These are phyloP conservation scores for Cyclophora albipunctata DNA, from an alignment of 2,888 invertebrate genomes.

Conservation along the genomic window DNA sequence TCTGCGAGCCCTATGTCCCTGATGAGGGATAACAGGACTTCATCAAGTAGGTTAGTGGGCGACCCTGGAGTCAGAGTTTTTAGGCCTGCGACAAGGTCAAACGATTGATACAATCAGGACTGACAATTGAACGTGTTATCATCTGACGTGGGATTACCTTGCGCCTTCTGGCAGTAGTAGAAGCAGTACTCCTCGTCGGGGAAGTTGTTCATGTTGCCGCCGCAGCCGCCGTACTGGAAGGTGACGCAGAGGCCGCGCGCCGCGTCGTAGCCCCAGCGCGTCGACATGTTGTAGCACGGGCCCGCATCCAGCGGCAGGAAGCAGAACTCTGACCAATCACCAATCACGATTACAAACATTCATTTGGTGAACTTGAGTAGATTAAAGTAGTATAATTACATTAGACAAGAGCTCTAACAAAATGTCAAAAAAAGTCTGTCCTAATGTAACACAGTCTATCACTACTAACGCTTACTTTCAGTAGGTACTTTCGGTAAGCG, in stretches of 20 bases:
- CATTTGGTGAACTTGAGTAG: too few relatives aligned
- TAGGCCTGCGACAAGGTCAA: too few relatives aligned
- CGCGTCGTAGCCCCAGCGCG: constrained; percentile 84
- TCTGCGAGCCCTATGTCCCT: too few relatives aligned
- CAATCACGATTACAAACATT: not conserved
- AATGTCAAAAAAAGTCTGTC: too few relatives aligned
- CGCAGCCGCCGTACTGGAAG: constrained; percentile 88
- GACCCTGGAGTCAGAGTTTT: not conserved
- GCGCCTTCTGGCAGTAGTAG: constrained; percentile 76
- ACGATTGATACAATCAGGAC: not conserved
- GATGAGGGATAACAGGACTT: too few relatives aligned
- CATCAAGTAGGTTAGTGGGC: not conserved
- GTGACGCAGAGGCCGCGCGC: constrained; percentile 82
- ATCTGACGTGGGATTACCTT: constrained; percentile 32
- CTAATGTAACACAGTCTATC: too few relatives aligned
- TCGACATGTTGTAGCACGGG: constrained; percentile 75
- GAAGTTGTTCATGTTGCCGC: constrained; percentile 88
- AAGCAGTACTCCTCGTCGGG: constrained; percentile 80
- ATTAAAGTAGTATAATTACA: too few relatives aligned
- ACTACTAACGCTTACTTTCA: too few relatives aligned
- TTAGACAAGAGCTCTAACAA: too few relatives aligned
- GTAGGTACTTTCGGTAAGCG: too few relatives aligned
- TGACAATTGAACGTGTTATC: not conserved
- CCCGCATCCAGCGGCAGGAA: constrained; percentile 80
- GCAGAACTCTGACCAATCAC: constrained; percentile 78